These are phyloP conservation scores for Gobio gobio DNA, from an alignment of 2,113 vertebrate genomes.

Conservation along the genomic window DNA sequence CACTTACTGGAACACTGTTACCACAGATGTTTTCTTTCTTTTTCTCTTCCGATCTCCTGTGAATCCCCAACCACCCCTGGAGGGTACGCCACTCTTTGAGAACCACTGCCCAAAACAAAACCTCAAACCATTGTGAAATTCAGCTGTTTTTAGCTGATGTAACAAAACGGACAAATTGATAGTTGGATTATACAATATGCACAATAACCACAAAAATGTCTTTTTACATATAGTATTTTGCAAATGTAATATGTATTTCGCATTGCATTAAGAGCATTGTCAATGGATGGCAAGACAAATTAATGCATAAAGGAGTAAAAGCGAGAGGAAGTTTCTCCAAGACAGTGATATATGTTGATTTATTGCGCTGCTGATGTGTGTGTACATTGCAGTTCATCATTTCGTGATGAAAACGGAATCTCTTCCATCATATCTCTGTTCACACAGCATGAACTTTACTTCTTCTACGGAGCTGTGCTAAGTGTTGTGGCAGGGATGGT, in stretches of 20 bases:
- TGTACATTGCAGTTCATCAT: constrained; percentile 36
- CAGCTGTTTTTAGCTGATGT: neutral
- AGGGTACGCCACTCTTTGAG: no score
- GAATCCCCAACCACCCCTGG: no score
- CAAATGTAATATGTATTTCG: neutral
- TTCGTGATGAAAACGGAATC: constrained; percentile 14
- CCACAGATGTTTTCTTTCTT: no score
- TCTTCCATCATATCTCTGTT: constrained; percentile 30
- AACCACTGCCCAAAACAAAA: neutral
- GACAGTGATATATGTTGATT: constrained; percentile 30
- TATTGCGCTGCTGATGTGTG: constrained; percentile 17
- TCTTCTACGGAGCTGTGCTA: constrained; percentile 2
- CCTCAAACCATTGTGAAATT: neutral
- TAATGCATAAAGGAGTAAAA: neutral
- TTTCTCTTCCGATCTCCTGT: no score
- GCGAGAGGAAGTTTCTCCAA: neutral
- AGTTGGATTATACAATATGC: neutral
- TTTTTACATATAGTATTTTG: neutral
- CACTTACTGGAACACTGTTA: neutral
- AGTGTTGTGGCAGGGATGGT: constrained; percentile 32
- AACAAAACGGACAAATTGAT: neutral
- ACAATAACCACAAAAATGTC: neutral
- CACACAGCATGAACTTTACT: constrained; percentile 30
- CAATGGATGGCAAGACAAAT: constrained; percentile 1
- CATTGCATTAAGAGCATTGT: neutral